Base-by-base conservation (phyloP, 2,113 vertebrate genomes). In the Oceanodroma tethys region DNA sequence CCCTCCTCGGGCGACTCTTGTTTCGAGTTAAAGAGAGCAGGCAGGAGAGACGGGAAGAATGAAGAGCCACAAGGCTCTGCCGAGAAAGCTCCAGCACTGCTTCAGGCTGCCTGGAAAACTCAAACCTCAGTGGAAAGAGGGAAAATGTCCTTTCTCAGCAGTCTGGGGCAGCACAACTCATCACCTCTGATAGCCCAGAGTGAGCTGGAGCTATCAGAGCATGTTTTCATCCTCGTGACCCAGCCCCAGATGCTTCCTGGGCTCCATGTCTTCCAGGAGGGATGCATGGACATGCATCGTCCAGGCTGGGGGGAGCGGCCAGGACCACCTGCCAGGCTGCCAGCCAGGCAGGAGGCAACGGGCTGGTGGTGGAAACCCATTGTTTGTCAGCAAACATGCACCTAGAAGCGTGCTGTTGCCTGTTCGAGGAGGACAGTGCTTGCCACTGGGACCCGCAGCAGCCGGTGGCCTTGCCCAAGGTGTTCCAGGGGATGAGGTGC, bases 41-140 rank as follows among this genome's bases (percentile, higher is more conserved):
- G 68, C 55, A 52, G 88, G 84, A 93, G 84, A 73, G 48, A 42
- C 0, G 1, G 70, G 70, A 52, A 82, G 95, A 91, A 85, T 21
- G 47, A 52, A 86, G 85, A 92, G 78, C 80, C 88, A 80, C 1
- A 4, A 94, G 92, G 75, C 75, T 70, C 50, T 3, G 8, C 50
- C 10, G 40, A 75, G 73, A 88, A 76, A 70, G 83, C 89, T 94
- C 73, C 89, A 71, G 76, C 4, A 0, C 83, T 53, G 55, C 63
- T 95, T 25, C 85, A 71, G 80, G 20, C 82, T 96, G 90, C 67
- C 86, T 86, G 73, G 52, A 63, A 92, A 87, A 79, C 66, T 56
- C 76, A 80, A 34, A 65, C 17, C 62, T 73, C 29, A 1, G 55
- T 36, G 68, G 75, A 40, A 91, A 71, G 48, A 71, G 38, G 34